Evolutionary conservation across 1,140 invertebrate species (phyloP).

Genomic region (Bombus picipes): DNA sequence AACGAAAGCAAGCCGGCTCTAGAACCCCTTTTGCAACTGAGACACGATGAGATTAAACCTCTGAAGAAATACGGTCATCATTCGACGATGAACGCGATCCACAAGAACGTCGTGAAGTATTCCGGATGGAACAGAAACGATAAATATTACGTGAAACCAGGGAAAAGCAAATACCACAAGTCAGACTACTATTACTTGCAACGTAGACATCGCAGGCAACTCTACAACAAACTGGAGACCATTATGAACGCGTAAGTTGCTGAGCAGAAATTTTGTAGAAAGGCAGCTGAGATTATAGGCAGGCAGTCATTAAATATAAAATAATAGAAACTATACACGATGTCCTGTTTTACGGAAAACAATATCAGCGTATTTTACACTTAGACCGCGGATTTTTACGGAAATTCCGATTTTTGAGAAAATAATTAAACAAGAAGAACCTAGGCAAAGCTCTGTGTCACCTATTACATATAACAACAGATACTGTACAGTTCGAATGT

Average conservation of each 20-base stretch:
- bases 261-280: neutral
- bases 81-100: conserved; percentile 70
- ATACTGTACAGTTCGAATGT: no score
- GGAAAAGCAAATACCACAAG: conserved; percentile 72
- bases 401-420: no score
- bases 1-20: conserved; percentile 86
- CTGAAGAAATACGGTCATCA: conserved; percentile 59
- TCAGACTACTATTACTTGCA: conserved; percentile 79
- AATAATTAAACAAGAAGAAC: no score
- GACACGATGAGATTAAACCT: conserved; percentile 72
- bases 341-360: no score
- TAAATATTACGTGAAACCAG: conserved; percentile 63
- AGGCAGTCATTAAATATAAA: no score
- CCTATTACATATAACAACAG: no score
- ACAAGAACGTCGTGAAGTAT: conserved; percentile 57
- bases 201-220: conserved; percentile 83
- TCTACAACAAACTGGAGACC: conserved; percentile 87
- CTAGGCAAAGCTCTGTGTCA: no score
- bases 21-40: conserved; percentile 77
- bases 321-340: no score
- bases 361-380: no score
- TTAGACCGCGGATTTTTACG: no score
- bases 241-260: conserved; percentile 87
- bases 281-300: neutral
- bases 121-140: conserved; percentile 57